Base-by-base conservation (phyloP, 2,113 vertebrate genomes). In the Agapornis roseicollis region DNA sequence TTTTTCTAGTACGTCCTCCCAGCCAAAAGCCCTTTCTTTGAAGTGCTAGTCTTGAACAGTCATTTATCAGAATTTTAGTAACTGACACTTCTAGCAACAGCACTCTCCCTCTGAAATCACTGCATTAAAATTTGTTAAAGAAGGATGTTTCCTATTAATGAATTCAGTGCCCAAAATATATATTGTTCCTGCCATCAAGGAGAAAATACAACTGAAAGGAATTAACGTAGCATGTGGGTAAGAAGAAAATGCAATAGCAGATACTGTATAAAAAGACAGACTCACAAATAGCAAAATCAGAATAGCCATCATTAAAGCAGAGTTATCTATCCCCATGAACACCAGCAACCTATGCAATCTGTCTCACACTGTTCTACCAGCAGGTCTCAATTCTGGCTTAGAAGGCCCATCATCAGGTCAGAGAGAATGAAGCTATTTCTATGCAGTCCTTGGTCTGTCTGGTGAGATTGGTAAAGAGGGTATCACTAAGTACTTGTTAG, bases 41-140 rank as follows among this genome's bases (percentile, higher is more conserved):
- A 13, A 68, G 11, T 50, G 2, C 15, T 42, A 68, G 18, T 29
- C 90, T 86, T 50, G 55, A 92, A 71, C 5, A 56, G 8, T 80
- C 19, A 7, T 13, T 46, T 86, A 41, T 55, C 14, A 89, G 20
- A 92, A 92, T 70, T 95, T 66, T 81, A 86, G 27, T 87, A 80
- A 63, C 13, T 18, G 73, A 83, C 47, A 46, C 7, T 76, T 66
- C 6, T 22, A 58, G 22, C 2, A 49, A 29, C 14, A 71, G 5
- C 4, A 23, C 2, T 23, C 4, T 77, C 18, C 7, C 5, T 84
- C 37, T 13, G 73, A 81, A 78, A 76, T n/a, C 11, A 37, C 9
- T 13, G 2, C 8, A 39, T 35, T 15, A 82, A 56, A 82, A 35
- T 66, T 65, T 77, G 1, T 79, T 89, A 35, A 64, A 66, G 14